Conservation (phyloP, 2,888 invertebrate species). For the Melanchra persicariae region DNA sequence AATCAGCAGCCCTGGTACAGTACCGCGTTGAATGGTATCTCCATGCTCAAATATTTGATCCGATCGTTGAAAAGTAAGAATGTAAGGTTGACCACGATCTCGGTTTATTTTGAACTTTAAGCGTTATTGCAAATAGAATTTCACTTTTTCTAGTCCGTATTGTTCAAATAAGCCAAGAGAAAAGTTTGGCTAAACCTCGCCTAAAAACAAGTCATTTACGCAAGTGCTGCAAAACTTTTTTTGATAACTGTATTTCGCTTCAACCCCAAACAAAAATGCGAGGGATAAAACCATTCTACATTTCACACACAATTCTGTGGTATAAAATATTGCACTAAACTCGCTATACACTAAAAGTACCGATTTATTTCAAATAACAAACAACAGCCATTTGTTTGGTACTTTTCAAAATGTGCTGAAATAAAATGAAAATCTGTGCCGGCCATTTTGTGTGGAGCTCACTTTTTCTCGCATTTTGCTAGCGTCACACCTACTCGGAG, state of each 20-base stretch:
- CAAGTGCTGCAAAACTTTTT: not conserved
- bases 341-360: constrained; percentile 45
- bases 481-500: constrained; percentile 37
- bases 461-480: constrained; percentile 54
- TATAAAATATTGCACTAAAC: constrained; percentile 59
- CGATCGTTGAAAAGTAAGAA: too few species aligned
- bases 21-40: too few species aligned
- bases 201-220: not conserved
- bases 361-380: constrained; percentile 50
- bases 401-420: constrained; percentile 54
- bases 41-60: too few species aligned
- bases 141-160: not conserved
- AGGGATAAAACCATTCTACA: constrained; percentile 23
- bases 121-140: too few species aligned
- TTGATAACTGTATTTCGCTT: constrained; percentile 7
- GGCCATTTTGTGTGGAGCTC: constrained; percentile 37
- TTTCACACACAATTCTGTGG: constrained; percentile 20
- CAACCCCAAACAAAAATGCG: constrained; percentile 19
- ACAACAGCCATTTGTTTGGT: constrained; percentile 53
- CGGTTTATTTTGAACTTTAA: too few species aligned
- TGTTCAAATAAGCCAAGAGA: not conserved
- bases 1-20: too few species aligned
- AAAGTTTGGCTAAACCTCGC: not conserved
- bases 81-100: too few species aligned
- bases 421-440: constrained; percentile 52